Evolutionary conservation across 2,888 invertebrate species (phyloP).

Genomic region (Dicranocentrus wangi): DNA sequence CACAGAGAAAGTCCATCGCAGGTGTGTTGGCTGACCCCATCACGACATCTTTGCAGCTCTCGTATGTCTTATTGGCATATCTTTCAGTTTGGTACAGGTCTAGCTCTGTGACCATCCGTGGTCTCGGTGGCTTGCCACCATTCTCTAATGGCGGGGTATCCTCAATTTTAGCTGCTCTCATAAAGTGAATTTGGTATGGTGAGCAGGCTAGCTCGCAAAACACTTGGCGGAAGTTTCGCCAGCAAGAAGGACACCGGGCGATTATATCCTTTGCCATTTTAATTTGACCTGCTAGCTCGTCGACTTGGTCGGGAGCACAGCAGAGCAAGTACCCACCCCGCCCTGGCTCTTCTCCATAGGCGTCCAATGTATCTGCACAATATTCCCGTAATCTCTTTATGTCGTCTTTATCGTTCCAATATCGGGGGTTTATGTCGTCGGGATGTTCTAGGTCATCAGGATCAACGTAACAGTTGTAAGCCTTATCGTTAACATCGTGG

Average conservation of each 20-base stretch:
- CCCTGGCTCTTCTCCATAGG: conserved; percentile 44
- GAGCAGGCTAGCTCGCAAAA: conserved; percentile 89
- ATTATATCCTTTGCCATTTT: conserved; percentile 81
- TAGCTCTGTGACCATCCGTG: conserved; percentile 37
- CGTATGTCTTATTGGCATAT: conserved; percentile 81
- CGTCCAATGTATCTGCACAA: conserved; percentile 64
- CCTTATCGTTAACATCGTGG: conserved; percentile 3
- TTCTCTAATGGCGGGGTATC: neutral
- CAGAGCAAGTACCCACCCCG: conserved; percentile 61
- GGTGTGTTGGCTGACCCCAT: conserved; percentile 84
- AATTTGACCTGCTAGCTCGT: conserved; percentile 63
- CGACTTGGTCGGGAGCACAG: conserved; percentile 66
- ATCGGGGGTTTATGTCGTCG: conserved; percentile 26
- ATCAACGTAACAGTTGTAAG: conserved; percentile 48
- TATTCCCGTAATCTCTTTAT: conserved; percentile 31
- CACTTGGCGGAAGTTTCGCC: conserved; percentile 83
- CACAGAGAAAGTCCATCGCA: conserved; percentile 87
- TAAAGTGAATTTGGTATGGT: conserved; percentile 81
- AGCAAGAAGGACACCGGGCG: conserved; percentile 87
- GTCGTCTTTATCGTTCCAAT: conserved; percentile 12
- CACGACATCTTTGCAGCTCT: conserved; percentile 86
- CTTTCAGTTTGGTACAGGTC: conserved; percentile 74
- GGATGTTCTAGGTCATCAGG: conserved; percentile 24
- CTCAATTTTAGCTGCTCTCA: conserved; percentile 73
- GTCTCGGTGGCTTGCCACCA: neutral